Conservation (phyloP, 1,140 invertebrate species). For the Orchesella cincta region DNA sequence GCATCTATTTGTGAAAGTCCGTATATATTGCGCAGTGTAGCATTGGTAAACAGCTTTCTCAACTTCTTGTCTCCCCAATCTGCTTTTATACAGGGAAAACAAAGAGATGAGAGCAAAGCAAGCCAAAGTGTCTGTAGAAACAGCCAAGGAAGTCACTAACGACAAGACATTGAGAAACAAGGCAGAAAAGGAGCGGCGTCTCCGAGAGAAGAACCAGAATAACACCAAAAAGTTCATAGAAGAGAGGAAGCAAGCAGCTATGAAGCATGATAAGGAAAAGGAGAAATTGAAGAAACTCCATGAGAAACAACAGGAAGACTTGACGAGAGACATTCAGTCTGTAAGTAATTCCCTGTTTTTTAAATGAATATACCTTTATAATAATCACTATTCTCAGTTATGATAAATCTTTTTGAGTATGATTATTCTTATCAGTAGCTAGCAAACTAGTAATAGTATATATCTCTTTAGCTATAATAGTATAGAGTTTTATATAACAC, state of each 20-base stretch:
- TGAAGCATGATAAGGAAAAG: constrained; percentile 89
- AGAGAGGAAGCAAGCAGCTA: constrained; percentile 81
- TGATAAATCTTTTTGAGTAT: too few relatives aligned
- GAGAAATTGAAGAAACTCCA: constrained; percentile 91
- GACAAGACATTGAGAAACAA: constrained; percentile 97
- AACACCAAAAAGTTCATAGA: constrained; percentile 99
- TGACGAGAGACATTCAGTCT: constrained; percentile 87
- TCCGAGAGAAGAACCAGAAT: constrained; percentile 96
- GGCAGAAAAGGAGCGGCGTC: constrained; percentile 88
- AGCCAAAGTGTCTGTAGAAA: constrained; percentile 94
- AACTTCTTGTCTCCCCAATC: constrained; percentile 32
- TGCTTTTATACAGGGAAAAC: constrained; percentile 69
- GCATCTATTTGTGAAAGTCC: too few relatives aligned
- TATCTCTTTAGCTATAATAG: too few relatives aligned
- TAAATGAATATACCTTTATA: neutral
- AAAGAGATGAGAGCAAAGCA: constrained; percentile 96
- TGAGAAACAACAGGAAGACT: constrained; percentile 85
- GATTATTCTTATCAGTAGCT: too few relatives aligned
- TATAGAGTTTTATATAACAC: too few relatives aligned
- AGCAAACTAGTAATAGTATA: too few relatives aligned
- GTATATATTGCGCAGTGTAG: too few relatives aligned
- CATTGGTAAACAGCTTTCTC: too few relatives aligned
- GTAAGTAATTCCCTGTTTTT: constrained; percentile 61
- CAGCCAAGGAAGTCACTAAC: constrained; percentile 88
- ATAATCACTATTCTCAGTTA: too few relatives aligned